Evolutionary conservation across 2,888 invertebrate genomes (phyloP), one percentile per base, ranked within the genome.

Genomic region (Hedya salicella): DNA sequence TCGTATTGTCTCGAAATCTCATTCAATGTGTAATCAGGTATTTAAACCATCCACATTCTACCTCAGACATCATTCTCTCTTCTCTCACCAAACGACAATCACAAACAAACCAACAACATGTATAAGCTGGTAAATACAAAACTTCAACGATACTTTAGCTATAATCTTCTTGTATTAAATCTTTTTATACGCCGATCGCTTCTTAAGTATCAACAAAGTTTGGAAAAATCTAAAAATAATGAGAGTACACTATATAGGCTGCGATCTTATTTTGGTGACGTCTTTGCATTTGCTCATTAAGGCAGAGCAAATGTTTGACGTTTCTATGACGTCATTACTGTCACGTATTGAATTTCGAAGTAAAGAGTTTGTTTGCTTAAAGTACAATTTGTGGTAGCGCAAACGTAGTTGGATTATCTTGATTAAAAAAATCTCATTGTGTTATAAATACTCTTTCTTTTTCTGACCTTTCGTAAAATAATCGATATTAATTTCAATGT

Each of bases 41-140:
- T 89, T 87, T 91, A 90, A 84, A 83, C 76, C 71, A 71, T 65
- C 64, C 68, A 61, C 69, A 68, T 68, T 66, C 56, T 68, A 67
- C 62, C 59, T 59, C 72, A 77, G 70, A 74, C 78, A 87, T 79
- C 81, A 84, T 81, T 85, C 75, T 70, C 71, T 77, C 71, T 68
- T 72, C 69, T 75, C 69, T 71, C 70, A 68, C 73, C 73, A 72
- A 72, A 71, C 68, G 80, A 70, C 69, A 78, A 76, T 71, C 71
- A 61, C 52, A 39, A 76, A 75, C 72, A 60, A 69, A 32, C 19
- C 25, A 2, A 25, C 78, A 87, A 87, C 77, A 93, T 93, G 93
- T 89, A 84, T 82, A 93, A 92, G 79, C 87, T 91, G 89, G 93
- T 92, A 85, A 75, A 69, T 39, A 52, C 52, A 40, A 39, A 44